Evolutionary conservation across 2,888 invertebrate species (phyloP).

Genomic region (Aethes cnicana): DNA sequence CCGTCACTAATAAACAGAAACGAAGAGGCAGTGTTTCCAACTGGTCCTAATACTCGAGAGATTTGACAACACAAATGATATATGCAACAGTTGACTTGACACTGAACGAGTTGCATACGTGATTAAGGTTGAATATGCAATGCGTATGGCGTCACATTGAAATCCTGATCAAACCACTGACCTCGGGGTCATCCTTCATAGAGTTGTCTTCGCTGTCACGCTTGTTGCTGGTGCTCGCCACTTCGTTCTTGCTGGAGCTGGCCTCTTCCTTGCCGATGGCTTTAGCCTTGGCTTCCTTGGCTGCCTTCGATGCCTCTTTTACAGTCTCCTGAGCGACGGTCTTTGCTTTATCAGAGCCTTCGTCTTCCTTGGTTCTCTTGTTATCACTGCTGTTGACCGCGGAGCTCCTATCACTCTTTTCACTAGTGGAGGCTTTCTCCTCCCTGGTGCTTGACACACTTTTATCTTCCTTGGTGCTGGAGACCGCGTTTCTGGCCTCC

Average conservation of each 20-base stretch:
- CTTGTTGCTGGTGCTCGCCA: slow-evolving; percentile 2
- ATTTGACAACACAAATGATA: too few relatives aligned
- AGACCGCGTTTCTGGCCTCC: slow-evolving; percentile 48
- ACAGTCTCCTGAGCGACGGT: neutral
- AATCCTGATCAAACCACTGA: neutral
- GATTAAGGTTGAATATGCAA: too few relatives aligned
- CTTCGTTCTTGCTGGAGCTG: slow-evolving; percentile 8
- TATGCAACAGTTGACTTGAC: too few relatives aligned
- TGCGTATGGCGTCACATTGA: too few relatives aligned
- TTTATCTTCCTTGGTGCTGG: slow-evolving; percentile 50
- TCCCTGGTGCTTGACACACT: slow-evolving; percentile 35
- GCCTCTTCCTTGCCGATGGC: slow-evolving; percentile 9
- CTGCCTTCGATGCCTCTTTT: neutral
- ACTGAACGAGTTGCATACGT: too few relatives aligned
- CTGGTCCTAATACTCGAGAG: too few relatives aligned
- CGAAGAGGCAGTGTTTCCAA: too few relatives aligned
- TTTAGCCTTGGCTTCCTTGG: slow-evolving; percentile 11
- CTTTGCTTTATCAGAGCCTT: too few relatives aligned
- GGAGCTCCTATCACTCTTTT: slow-evolving; percentile 33
- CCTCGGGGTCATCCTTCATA: slow-evolving; percentile 10
- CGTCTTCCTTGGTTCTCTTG: slow-evolving; percentile 4
- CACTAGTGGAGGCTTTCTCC: slow-evolving; percentile 35
- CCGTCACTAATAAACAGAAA: too few relatives aligned
- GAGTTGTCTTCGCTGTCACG: slow-evolving; percentile 1
- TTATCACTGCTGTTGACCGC: neutral